A percentile compares a stretch with the other conserved stretches of the same genome.
phyloP scores from a whole-genome alignment of 2,113 vertebrate species.

The Neodontobutis hainanensis region DNA sequence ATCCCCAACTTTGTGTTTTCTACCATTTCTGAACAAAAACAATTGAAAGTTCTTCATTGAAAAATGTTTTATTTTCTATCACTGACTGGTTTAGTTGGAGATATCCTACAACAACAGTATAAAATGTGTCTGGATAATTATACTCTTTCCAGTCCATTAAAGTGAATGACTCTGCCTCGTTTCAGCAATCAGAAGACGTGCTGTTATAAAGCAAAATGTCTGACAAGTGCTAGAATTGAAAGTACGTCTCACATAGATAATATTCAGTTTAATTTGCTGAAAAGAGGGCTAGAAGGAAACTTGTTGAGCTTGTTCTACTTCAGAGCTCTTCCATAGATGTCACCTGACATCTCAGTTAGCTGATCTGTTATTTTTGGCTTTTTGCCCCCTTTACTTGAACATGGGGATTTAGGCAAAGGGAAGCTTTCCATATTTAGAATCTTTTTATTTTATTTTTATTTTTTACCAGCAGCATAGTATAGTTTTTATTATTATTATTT shows the following conservation, averaged over 20 bases:
- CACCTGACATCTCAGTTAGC: constrained; percentile 36
- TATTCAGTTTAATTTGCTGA: neutral
- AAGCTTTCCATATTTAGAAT: neutral
- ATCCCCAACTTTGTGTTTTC: neutral
- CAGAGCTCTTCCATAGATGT: constrained; percentile 18
- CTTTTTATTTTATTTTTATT: no score
- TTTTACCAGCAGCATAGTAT: neutral
- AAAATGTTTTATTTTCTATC: neutral
- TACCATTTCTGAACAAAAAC: neutral
- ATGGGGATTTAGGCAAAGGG: constrained; percentile 39
- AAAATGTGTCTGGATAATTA: neutral
- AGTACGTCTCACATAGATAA: neutral
- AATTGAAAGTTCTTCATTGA: neutral
- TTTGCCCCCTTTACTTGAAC: constrained; percentile 19
- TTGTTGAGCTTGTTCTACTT: constrained; percentile 11
- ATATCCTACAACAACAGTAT: neutral
- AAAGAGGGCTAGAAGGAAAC: neutral
- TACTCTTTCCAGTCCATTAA: neutral
- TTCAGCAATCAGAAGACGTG: neutral
- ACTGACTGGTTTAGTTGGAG: neutral
- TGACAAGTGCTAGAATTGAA: neutral
- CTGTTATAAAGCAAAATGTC: constrained; percentile 2
- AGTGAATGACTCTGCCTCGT: neutral
- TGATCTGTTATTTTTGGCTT: constrained; percentile 60
- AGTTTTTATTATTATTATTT: no score